phyloP scores from a whole-genome alignment of 1,140 invertebrate species.

The Zelostemma sp. region DNA sequence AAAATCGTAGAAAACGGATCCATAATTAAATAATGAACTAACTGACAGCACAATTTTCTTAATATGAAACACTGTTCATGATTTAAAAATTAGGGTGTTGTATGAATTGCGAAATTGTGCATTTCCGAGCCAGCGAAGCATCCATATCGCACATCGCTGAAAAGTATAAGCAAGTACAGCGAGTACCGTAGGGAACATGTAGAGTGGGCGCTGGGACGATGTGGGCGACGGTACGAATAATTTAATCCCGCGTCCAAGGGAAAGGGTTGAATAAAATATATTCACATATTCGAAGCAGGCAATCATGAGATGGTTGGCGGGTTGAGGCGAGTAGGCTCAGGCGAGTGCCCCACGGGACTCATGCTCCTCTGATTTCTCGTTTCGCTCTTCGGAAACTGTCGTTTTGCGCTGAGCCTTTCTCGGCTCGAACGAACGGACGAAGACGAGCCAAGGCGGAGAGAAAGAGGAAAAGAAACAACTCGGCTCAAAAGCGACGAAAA shows the following conservation, averaged over 20 bases:
- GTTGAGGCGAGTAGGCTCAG: not conserved
- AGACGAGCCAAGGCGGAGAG: slow-evolving; percentile 29
- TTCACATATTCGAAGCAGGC: slow-evolving; percentile 70
- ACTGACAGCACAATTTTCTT: too few species aligned
- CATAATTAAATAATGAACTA: too few species aligned
- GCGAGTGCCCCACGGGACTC: slow-evolving; percentile 39
- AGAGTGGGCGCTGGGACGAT: slow-evolving; percentile 5
- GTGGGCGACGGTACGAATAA: slow-evolving; percentile 55
- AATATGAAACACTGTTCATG: too few species aligned
- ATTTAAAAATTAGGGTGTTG: too few species aligned
- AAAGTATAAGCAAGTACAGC: too few species aligned
- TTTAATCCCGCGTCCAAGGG: slow-evolving; percentile 63
- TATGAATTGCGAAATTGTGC: too few species aligned
- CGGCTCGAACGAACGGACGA: slow-evolving; percentile 46
- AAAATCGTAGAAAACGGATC: too few species aligned
- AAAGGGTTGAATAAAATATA: slow-evolving; percentile 72
- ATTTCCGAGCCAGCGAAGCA: too few species aligned
- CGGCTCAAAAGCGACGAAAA: slow-evolving; percentile 24
- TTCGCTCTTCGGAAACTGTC: slow-evolving; percentile 64
- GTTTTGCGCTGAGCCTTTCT: slow-evolving; percentile 50
- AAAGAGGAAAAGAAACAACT: slow-evolving; percentile 19
- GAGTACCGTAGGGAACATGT: not conserved
- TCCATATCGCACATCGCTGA: too few species aligned
- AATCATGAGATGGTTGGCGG: slow-evolving; percentile 56
- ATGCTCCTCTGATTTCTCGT: slow-evolving; percentile 58